Percentiles rank a stretch among this genome's conserved stretches.
phyloP scores from a whole-genome alignment of 2,888 invertebrate species.

The Ornithoptera alexandrae region DNA sequence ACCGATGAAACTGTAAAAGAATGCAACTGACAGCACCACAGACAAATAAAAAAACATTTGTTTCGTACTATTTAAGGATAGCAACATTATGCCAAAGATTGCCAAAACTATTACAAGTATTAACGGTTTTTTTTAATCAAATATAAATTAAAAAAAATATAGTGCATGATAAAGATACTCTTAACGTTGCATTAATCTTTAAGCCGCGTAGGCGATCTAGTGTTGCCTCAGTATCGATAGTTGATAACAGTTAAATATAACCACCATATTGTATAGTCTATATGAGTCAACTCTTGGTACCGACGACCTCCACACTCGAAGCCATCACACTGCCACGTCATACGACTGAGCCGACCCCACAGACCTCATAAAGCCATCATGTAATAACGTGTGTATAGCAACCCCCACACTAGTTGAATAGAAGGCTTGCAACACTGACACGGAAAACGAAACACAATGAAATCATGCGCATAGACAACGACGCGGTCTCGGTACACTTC shows the following conservation, averaged over 20 bases:
- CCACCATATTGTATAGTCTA: neutral
- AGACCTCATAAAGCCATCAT: conserved; percentile 43
- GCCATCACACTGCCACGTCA: conserved; percentile 62
- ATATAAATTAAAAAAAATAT: conserved; percentile 21
- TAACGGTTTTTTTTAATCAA: neutral
- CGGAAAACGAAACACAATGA: conserved; percentile 49
- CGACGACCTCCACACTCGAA: conserved; percentile 42
- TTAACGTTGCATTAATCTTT: conserved; percentile 44
- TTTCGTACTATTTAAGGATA: too few species aligned
- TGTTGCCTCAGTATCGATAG: conserved; percentile 27
- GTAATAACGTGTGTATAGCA: conserved; percentile 55
- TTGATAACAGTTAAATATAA: conserved; percentile 12
- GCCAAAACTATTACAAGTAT: conserved; percentile 6
- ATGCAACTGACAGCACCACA: too few species aligned
- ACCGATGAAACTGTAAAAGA: too few species aligned
- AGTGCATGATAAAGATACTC: conserved; percentile 55
- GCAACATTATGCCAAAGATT: conserved; percentile 5
- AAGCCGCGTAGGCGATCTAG: conserved; percentile 45
- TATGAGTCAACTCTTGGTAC: conserved; percentile 33
- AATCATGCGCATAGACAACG: conserved; percentile 40
- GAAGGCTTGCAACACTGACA: conserved; percentile 73
- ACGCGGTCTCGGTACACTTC: conserved; percentile 32
- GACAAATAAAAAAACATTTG: too few species aligned
- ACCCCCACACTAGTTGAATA: conserved; percentile 57
- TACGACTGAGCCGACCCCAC: conserved; percentile 42